Percentiles rank a stretch among this genome's conserved stretches.
Evolutionary conservation across 1,140 invertebrate genomes (phyloP).

Genomic region (Chironomus striatipennis): DNA sequence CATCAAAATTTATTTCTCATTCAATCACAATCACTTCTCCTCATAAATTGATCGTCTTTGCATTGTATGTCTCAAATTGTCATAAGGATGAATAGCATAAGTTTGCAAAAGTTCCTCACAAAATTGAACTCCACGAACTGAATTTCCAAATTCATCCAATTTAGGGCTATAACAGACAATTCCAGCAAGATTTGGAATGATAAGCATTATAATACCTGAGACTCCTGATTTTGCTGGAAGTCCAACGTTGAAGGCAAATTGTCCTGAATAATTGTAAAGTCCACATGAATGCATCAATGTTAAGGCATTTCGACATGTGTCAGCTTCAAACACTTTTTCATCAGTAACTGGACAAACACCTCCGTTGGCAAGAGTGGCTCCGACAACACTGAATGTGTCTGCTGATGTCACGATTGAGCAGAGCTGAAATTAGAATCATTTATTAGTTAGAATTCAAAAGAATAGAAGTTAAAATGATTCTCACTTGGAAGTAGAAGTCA

Average conservation of each 20-base stretch:
- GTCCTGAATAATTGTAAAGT: constrained; percentile 96
- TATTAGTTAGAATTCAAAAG: background rate
- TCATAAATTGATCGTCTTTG: no score
- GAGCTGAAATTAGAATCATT: constrained; percentile 48
- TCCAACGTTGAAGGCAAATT: constrained; percentile 96
- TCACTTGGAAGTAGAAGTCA: constrained; percentile 96
- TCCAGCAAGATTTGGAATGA: constrained; percentile 95
- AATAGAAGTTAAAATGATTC: background rate
- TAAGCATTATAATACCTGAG: constrained; percentile 83
- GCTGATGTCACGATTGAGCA: constrained; percentile 93
- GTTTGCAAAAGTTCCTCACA: constrained; percentile 79
- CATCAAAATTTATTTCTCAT: no score
- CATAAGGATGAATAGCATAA: constrained; percentile 97
- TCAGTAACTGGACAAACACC: constrained; percentile 95
- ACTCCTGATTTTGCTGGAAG: constrained; percentile 97
- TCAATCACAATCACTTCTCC: no score
- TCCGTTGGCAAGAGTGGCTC: constrained; percentile 93
- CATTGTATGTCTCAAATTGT: constrained; percentile 79
- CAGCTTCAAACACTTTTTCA: constrained; percentile 79
- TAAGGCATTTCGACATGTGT: constrained; percentile 73
- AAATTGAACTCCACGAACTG: constrained; percentile 76
- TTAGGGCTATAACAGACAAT: constrained; percentile 93
- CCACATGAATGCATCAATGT: constrained; percentile 96
- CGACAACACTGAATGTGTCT: constrained; percentile 87
- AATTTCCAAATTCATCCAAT: constrained; percentile 79